Base-by-base conservation (phyloP, 2,888 invertebrate genomes). In the Automeris io region DNA sequence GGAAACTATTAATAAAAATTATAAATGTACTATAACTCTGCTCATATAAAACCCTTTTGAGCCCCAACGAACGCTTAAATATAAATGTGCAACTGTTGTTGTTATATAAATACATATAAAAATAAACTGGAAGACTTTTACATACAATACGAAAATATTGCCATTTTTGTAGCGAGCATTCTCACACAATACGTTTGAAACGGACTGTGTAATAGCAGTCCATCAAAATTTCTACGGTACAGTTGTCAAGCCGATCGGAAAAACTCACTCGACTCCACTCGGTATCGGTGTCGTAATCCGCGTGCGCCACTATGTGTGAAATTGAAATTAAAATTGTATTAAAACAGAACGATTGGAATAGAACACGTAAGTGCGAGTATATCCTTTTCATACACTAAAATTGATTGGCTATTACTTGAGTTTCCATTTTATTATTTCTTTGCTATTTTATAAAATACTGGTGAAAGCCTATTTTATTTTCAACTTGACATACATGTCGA, bases 291-390 rank as follows among this genome's bases (percentile, higher is more conserved):
- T 59, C 62, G 73, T 80, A 76, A 81, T 80, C 77, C 74, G 53
- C 61, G 63, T 51, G 61, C 57, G 63, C 69, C 48, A 63, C 64
- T 67, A 62, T 72, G 73, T 81, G 80, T 80, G 76, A 82, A 80
- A 81, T 78, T 80, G 78, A 76, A 79, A 82, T 81, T 82, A 82
- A 81, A 82, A 79, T 74, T 77, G 72, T 78, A 79, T 78, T 75
- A 74, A 72, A 73, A 57, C 58, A 65, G 61, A 70, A 69, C 68
- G 63, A 70, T 67, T 68, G 66, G 45, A 65, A 71, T 67, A 68
- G 65, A 66, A 58, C 48, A 51, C 43, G 50, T 53, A 47, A 16
- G n/a, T 60, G 37, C 48, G 58, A 59, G 60, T 67, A 60, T 16
- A 16, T 29, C 8, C n/a, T 16, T 29, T 29, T 29, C n/a, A n/a